A percentile compares a stretch with the other conserved stretches of the same genome.
phyloP scores from a whole-genome alignment of 2,888 invertebrate species.

The Cheilosia pagana region DNA sequence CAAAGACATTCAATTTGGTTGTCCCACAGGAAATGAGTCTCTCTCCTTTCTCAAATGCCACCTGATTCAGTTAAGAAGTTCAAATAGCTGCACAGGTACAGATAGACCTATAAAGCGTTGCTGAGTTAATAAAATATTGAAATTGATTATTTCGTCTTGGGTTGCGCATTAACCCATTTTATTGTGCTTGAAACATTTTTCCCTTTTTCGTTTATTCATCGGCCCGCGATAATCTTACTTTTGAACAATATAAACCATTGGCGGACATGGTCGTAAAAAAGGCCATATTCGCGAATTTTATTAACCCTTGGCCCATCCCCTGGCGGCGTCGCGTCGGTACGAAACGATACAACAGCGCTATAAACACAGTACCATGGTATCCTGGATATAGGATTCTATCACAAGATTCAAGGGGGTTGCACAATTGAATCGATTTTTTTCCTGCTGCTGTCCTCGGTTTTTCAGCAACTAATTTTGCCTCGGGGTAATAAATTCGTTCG shows the following conservation, averaged over 20 bases:
- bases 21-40: no score
- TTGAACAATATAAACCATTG: constrained; percentile 28
- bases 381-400: constrained; percentile 12
- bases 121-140: not conserved
- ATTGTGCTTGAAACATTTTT: not conserved
- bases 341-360: not conserved
- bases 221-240: constrained; percentile 28
- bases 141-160: constrained; percentile 38
- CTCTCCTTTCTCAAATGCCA: not conserved
- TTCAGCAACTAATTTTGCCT: constrained; percentile 37
- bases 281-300: constrained; percentile 64
- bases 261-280: constrained; percentile 50
- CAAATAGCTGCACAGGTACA: not conserved
- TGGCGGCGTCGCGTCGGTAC: constrained; percentile 8
- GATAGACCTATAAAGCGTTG: constrained; percentile 1
- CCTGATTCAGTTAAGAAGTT: not conserved
- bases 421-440: constrained; percentile 56
- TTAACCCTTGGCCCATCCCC: constrained; percentile 42
- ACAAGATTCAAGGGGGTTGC: constrained; percentile 16
- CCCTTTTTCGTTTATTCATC: constrained; percentile 29
- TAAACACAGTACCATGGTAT: constrained; percentile 6
- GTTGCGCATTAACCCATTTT: constrained; percentile 30
- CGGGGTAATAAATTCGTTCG: constrained; percentile 52
- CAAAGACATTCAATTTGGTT: no score
- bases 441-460: constrained; percentile 33